Percentiles rank a stretch among this genome's conserved stretches.
These are phyloP conservation scores for Scaptomyza tumidula DNA, from an alignment of 2,888 invertebrate genomes.

Conservation along the genomic window DNA sequence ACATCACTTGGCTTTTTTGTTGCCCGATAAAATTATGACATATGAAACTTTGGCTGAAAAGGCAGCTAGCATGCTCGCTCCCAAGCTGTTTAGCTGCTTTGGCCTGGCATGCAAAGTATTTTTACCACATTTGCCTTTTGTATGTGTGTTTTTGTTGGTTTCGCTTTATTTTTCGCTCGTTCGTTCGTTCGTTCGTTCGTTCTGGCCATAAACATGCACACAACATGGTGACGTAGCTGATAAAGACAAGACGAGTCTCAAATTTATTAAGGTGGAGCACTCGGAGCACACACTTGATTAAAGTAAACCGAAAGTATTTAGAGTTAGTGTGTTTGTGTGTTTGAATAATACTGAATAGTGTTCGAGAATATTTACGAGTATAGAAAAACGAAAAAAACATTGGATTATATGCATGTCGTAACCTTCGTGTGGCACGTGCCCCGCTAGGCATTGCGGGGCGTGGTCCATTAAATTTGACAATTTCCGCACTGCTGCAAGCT, in stretches of 20 bases:
- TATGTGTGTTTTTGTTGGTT: conserved; percentile 19
- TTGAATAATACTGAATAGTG: conserved; percentile 11
- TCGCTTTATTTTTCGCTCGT: not conserved
- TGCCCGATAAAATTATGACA: conserved; percentile 80
- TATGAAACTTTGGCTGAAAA: conserved; percentile 80
- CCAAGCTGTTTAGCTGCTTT: conserved; percentile 11
- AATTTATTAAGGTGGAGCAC: conserved; percentile 57
- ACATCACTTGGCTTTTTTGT: conserved; percentile 66
- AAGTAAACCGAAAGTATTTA: conserved; percentile 46
- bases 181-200: conserved; percentile 44
- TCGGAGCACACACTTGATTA: conserved; percentile 70
- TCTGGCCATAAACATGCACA: conserved; percentile 79
- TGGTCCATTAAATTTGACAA: conserved; percentile 46
- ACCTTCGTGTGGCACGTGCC: conserved; percentile 49
- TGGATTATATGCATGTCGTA: not conserved
- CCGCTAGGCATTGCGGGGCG: conserved; percentile 15
- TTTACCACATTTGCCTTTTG: conserved; percentile 63
- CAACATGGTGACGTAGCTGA: conserved; percentile 63
- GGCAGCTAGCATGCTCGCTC: conserved; percentile 26
- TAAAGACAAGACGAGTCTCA: conserved; percentile 59
- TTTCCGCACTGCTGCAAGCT: conserved; percentile 51
- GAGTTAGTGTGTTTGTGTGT: conserved; percentile 2
- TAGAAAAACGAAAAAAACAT: not conserved
- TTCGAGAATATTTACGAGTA: conserved; percentile 19
- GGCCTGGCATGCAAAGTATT: conserved; percentile 57